These are phyloP conservation scores for Synergus laeviventris DNA, from an alignment of 2,888 invertebrate genomes.

Conservation along the genomic window DNA sequence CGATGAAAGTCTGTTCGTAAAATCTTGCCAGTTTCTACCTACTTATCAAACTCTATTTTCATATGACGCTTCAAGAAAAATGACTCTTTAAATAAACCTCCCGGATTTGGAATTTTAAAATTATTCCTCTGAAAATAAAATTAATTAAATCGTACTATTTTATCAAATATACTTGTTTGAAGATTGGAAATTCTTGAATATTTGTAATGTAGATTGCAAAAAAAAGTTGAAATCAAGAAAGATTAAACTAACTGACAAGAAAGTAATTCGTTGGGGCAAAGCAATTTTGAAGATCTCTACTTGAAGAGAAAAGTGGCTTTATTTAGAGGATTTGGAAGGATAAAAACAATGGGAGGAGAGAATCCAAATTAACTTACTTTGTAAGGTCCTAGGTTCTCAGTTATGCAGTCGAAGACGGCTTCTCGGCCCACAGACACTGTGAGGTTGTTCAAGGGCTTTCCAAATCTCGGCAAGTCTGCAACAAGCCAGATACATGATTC, in stretches of 20 bases:
- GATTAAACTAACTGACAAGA: no score
- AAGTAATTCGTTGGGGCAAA: background rate
- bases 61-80: background rate
- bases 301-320: background rate
- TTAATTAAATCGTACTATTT: background rate
- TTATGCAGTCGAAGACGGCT: conserved; percentile 73
- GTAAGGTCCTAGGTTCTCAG: conserved; percentile 72
- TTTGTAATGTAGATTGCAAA: no score
- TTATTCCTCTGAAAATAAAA: background rate
- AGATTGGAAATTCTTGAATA: no score
- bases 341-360: background rate
- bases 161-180: background rate
- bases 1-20: background rate
- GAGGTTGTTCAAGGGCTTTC: conserved; percentile 73
- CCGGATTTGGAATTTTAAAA: background rate
- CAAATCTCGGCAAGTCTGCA: conserved; percentile 74
- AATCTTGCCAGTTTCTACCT: background rate
- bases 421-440: conserved; percentile 74
- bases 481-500: conserved; percentile 52
- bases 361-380: conserved; percentile 65
- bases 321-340: background rate
- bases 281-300: background rate
- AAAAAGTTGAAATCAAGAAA: no score
- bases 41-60: conserved; percentile 7
- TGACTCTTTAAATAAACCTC: background rate